phyloP scores from a whole-genome alignment of 2,113 vertebrate species.

The Platysteira castanea region DNA sequence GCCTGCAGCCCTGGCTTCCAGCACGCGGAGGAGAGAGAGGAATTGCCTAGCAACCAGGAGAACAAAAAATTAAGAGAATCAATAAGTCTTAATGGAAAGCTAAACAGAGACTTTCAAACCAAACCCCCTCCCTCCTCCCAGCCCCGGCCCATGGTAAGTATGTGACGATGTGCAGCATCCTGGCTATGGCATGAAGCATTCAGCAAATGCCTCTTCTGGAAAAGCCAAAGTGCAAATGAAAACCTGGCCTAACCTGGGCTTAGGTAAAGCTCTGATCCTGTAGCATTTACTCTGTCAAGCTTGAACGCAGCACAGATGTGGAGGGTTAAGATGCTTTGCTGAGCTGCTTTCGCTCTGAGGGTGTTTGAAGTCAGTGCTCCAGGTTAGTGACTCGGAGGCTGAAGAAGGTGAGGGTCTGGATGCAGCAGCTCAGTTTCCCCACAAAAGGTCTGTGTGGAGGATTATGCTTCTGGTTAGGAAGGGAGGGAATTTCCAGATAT shows the following conservation, averaged over 20 bases:
- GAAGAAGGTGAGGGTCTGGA: neutral
- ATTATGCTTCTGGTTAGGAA: neutral
- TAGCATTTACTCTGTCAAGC: neutral
- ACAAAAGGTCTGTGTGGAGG: neutral
- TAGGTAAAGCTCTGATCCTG: neutral
- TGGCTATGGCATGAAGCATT: neutral
- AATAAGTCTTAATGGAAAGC: slow-evolving; percentile 55
- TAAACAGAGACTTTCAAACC: slow-evolving; percentile 32
- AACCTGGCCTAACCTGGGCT: neutral
- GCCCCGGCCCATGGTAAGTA: neutral
- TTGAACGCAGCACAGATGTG: neutral
- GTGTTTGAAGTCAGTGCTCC: neutral
- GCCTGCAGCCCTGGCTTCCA: slow-evolving; percentile 16
- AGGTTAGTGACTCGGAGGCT: neutral
- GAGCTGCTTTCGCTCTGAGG: neutral
- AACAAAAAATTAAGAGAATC: slow-evolving; percentile 58
- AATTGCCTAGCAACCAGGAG: slow-evolving; percentile 64
- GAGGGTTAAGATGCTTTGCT: neutral
- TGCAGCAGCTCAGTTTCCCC: neutral
- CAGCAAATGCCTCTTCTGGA: neutral
- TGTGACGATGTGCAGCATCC: neutral
- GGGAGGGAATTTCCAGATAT: neutral
- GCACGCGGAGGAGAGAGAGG: neutral
- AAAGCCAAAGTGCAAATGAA: neutral
- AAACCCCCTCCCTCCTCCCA: neutral